Conservation (phyloP, 2,888 invertebrate species). For the Siphlonurus alternatus region DNA sequence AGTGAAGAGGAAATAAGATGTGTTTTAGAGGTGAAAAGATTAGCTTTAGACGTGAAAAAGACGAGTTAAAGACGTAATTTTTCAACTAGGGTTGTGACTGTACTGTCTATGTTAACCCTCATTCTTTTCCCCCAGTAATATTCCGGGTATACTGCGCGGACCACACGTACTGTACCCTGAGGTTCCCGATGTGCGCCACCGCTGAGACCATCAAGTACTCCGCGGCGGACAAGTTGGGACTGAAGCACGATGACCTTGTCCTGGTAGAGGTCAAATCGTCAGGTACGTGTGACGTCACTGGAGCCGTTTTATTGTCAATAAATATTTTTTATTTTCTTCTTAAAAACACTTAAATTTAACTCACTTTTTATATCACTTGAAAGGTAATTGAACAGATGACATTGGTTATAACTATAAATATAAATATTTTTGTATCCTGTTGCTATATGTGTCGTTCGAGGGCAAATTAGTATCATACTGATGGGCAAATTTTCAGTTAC, state of each 20-base stretch:
- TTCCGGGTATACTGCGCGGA: conserved; percentile 66
- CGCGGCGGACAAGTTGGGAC: conserved; percentile 55
- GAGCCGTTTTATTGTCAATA: neutral
- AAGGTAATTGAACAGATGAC: too few species aligned
- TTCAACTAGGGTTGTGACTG: too few species aligned
- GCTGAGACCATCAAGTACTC: conserved; percentile 52
- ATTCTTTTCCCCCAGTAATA: conserved; percentile 40
- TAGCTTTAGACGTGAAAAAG: neutral
- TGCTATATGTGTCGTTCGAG: too few species aligned
- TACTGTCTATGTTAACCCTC: too few species aligned
- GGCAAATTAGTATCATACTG: neutral
- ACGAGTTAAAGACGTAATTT: too few species aligned
- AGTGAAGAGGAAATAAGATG: too few species aligned
- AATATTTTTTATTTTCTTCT: neutral
- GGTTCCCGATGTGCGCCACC: conserved; percentile 51
- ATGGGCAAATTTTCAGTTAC: neutral
- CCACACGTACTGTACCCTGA: conserved; percentile 62
- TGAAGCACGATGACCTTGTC: conserved; percentile 44
- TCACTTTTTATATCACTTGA: too few species aligned
- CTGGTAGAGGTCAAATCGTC: conserved; percentile 59
- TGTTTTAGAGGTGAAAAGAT: too few species aligned
- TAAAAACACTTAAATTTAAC: too few species aligned
- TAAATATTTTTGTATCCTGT: too few species aligned
- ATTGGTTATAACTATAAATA: too few species aligned
- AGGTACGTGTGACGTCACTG: conserved; percentile 22